phyloP scores from a whole-genome alignment of 2,888 invertebrate genomes.

The Drosophila nr. perissopoda region DNA sequence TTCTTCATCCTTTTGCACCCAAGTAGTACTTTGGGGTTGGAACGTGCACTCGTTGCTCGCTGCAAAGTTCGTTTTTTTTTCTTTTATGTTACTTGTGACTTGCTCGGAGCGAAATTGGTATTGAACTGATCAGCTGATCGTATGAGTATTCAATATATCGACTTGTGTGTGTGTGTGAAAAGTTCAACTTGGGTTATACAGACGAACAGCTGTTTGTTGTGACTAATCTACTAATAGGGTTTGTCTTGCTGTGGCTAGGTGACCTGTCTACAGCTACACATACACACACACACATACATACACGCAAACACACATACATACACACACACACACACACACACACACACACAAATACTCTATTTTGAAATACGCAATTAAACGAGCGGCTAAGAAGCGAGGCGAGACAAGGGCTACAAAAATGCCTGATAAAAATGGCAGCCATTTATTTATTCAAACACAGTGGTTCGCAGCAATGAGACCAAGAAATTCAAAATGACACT shows the following conservation, averaged over 20 bases:
- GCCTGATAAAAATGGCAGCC: slow-evolving; percentile 38
- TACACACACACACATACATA: not conserved
- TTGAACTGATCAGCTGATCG: slow-evolving; percentile 72
- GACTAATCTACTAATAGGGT: slow-evolving; percentile 48
- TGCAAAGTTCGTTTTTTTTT: slow-evolving; percentile 19
- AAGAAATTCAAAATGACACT: not conserved
- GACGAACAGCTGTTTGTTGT: slow-evolving; percentile 50
- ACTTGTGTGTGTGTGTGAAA: slow-evolving; percentile 10
- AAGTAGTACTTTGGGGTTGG: slow-evolving; percentile 42
- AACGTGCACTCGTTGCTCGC: slow-evolving; percentile 25
- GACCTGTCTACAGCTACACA: slow-evolving; percentile 23
- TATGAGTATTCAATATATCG: slow-evolving; percentile 4
- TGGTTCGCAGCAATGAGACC: not conserved
- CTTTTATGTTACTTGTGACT: slow-evolving; percentile 38
- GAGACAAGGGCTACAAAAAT: slow-evolving; percentile 1
- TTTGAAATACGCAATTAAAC: slow-evolving; percentile 10
- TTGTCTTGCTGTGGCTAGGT: slow-evolving; percentile 15
- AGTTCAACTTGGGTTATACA: slow-evolving; percentile 24
- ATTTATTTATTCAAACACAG: slow-evolving; percentile 18
- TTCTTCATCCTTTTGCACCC: slow-evolving; percentile 1
- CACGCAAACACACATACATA: not conserved
- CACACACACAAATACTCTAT: not conserved
- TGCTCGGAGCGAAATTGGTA: slow-evolving; percentile 39
- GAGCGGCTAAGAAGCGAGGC: slow-evolving; percentile 22
- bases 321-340: not conserved